phyloP scores from a whole-genome alignment of 2,888 invertebrate species.

The Xylocampa areola region DNA sequence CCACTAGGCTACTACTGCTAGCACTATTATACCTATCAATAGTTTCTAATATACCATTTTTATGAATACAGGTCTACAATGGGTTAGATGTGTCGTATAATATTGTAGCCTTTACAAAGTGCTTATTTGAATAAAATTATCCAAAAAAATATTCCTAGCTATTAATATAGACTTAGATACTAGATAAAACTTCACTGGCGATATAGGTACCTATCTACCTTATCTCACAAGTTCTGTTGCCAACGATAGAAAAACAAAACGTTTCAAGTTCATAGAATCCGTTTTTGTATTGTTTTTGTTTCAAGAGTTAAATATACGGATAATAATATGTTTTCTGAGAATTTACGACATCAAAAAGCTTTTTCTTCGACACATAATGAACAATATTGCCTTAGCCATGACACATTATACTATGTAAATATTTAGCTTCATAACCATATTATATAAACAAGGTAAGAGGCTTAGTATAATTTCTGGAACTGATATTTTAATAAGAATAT shows the following conservation, averaged over 20 bases:
- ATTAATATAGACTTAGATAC: too few species aligned
- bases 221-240: conserved; percentile 44
- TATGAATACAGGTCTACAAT: too few species aligned
- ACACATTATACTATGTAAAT: conserved; percentile 50
- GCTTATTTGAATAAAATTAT: too few species aligned
- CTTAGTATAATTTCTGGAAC: conserved; percentile 1
- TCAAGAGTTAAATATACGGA: conserved; percentile 35
- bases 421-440: conserved; percentile 34
- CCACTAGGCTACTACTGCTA: too few species aligned
- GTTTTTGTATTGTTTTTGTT: conserved; percentile 25
- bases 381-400: conserved; percentile 37
- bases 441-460: conserved; percentile 29
- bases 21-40: too few species aligned
- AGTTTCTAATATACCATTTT: too few species aligned
- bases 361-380: conserved; percentile 42
- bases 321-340: conserved; percentile 49
- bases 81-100: too few species aligned
- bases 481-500: too few species aligned
- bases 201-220: too few species aligned
- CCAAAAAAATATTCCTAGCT: too few species aligned
- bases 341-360: conserved; percentile 47
- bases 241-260: conserved; percentile 49
- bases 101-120: too few species aligned
- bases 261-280: conserved; percentile 39
- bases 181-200: too few species aligned